Percentiles rank a stretch among this genome's conserved stretches.
Evolutionary conservation across 2,113 vertebrate genomes (phyloP).

Genomic region (Erpornis zantholeuca): DNA sequence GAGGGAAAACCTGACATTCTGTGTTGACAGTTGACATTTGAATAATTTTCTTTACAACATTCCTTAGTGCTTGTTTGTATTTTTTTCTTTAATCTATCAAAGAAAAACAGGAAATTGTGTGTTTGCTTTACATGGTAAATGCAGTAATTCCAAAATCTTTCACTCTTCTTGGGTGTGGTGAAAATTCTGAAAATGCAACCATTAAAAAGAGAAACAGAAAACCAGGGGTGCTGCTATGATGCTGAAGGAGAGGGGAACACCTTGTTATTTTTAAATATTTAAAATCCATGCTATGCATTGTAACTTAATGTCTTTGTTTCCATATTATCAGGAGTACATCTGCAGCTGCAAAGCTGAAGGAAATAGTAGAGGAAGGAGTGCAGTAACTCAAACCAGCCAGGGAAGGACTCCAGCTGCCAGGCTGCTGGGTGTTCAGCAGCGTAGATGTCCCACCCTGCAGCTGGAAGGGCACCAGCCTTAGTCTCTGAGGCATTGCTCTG

Average conservation of each 20-base stretch:
- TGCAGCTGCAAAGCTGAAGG: neutral
- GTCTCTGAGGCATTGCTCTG: neutral
- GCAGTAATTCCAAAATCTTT: neutral
- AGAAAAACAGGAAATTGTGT: neutral
- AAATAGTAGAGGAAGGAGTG: neutral
- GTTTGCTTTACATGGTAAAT: neutral
- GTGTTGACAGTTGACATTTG: neutral
- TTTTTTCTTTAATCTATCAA: neutral
- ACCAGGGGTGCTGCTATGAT: neutral
- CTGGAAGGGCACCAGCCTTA: neutral
- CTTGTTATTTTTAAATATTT: neutral
- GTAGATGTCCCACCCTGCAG: neutral
- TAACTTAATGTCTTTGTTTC: neutral
- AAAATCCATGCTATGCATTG: fast-evolving
- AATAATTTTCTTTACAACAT: neutral
- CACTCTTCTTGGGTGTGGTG: neutral
- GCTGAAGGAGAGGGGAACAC: neutral
- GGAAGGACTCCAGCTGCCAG: neutral
- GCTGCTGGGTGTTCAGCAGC: neutral
- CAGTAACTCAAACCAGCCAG: neutral
- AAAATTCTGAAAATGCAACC: neutral
- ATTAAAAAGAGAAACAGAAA: neutral
- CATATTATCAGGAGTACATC: neutral
- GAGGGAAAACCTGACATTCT: neutral
- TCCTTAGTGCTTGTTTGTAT: neutral